phyloP scores from a whole-genome alignment of 2,113 vertebrate species.

The Grantiella picta region DNA sequence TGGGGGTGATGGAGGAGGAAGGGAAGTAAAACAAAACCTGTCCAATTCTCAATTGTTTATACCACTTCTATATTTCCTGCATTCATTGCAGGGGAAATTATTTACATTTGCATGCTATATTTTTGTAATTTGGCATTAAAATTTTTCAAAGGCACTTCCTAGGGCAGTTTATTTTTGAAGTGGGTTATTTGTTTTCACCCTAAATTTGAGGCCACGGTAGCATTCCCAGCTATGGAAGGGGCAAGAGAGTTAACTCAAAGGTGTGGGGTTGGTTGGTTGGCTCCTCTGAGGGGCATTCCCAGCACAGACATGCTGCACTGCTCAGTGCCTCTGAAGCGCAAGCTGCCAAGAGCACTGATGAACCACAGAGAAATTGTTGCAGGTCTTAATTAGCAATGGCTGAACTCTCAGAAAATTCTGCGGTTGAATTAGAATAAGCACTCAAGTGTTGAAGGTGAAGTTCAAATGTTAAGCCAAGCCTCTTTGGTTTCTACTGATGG shows the following conservation, averaged over 20 bases:
- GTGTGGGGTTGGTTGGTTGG: background rate
- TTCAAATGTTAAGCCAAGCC: conserved; percentile 1
- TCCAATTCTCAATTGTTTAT: background rate
- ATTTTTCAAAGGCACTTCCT: conserved; percentile 19
- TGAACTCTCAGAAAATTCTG: conserved; percentile 10
- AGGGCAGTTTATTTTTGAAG: conserved; percentile 45
- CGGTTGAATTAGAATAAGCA: conserved; percentile 23
- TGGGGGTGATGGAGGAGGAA: background rate
- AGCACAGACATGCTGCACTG: background rate
- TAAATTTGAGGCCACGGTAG: background rate
- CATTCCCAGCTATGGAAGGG: background rate
- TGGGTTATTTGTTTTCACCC: conserved; percentile 18
- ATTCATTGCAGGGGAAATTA: background rate
- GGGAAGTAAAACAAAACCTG: background rate
- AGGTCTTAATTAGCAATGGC: background rate
- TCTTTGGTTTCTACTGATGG: background rate
- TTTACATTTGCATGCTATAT: background rate
- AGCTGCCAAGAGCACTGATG: background rate
- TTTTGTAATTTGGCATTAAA: conserved; percentile 1
- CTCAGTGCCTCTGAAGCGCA: background rate
- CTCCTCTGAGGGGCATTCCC: background rate
- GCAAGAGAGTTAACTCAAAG: background rate
- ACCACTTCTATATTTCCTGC: background rate
- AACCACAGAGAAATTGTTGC: background rate
- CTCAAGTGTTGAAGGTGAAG: background rate